Evolutionary conservation across 2,797 vertebrate species (phyloP), one percentile per base, ranked within the genome.

Genomic region (Tachyglossus aculeatus): DNA sequence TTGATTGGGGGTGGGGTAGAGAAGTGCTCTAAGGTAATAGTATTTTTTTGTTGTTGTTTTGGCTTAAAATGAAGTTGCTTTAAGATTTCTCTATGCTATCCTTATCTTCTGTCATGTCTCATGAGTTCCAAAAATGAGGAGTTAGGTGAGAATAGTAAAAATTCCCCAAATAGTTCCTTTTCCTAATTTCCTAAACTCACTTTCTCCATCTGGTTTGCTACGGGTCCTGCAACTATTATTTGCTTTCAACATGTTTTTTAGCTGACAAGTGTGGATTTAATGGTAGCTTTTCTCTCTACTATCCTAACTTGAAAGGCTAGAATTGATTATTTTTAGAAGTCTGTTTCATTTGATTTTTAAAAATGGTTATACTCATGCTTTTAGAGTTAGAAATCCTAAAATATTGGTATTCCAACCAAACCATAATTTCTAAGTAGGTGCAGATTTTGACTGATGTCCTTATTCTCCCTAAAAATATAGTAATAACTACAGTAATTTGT

Each of bases 41-140:
- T 51, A 67, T 71, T 16, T 2, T 29, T 34, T 44, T 19, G 18
- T 67, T 51, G 21, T 0, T 10, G 24, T 66, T 84, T 64, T 9
- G 21, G 22, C 32, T 80, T 55, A 36, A 68, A 74, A 50, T 21
- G 4, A 79, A 66, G 39, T 38, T 36, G 13, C 71, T 79, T 65
- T 86, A 86, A 48, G 62, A 70, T 88, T 88, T 86, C 69, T 67
- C 40, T 60, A 33, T 74, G 25, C 80, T 81, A 60, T 81, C 29
- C 15, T 77, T 86, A 87, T 88, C 72, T 89, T 52, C 59, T 86
- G 61, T 86, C 80, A 81, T 74, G 55, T 69, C 44, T 74, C 69
- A 44, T 87, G 82, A 82, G 81, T 80, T 58, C 63, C 78, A 78
- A 74, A 64, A 5, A 0, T 31, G 5, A 22, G 56, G 52, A 65